phyloP scores from a whole-genome alignment of 2,888 invertebrate species.

The Teleiodes luculella region DNA sequence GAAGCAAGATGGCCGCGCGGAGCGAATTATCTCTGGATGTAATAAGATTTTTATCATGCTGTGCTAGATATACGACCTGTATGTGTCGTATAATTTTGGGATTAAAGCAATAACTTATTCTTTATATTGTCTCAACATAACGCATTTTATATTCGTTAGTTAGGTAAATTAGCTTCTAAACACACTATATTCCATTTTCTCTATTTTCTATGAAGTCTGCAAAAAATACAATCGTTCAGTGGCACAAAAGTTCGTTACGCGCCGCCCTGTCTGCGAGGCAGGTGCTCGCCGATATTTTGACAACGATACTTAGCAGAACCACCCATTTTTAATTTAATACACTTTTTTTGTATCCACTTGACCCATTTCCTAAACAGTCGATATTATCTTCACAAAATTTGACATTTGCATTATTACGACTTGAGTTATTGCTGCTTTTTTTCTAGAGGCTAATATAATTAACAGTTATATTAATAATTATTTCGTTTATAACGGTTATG shows the following conservation, averaged over 20 bases:
- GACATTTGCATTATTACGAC: slow-evolving; percentile 47
- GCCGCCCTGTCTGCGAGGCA: slow-evolving; percentile 66
- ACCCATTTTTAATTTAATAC: slow-evolving; percentile 61
- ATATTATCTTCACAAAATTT: slow-evolving; percentile 53
- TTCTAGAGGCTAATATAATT: slow-evolving; percentile 7
- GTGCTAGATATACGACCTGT: slow-evolving; percentile 32
- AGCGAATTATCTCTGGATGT: slow-evolving; percentile 68
- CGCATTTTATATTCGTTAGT: no score
- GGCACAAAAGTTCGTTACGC: slow-evolving; percentile 53
- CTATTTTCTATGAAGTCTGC: not conserved
- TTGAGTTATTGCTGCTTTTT: slow-evolving; percentile 30
- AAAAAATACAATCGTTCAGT: slow-evolving; percentile 12
- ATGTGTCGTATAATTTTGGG: slow-evolving; percentile 34
- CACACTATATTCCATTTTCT: no score
- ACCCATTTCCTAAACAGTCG: slow-evolving; percentile 58
- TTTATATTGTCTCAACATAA: slow-evolving; percentile 12
- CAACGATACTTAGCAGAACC: slow-evolving; percentile 75
- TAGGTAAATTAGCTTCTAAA: no score
- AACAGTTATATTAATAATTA: not conserved
- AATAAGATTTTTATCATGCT: slow-evolving; percentile 44
- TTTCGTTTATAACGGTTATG: not conserved
- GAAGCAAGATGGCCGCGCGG: slow-evolving; percentile 70
- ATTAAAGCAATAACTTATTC: slow-evolving; percentile 10
- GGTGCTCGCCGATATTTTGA: slow-evolving; percentile 74
- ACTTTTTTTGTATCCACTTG: slow-evolving; percentile 58